phyloP scores from a whole-genome alignment of 1,140 invertebrate genomes.

The Calephelis nemesis region DNA sequence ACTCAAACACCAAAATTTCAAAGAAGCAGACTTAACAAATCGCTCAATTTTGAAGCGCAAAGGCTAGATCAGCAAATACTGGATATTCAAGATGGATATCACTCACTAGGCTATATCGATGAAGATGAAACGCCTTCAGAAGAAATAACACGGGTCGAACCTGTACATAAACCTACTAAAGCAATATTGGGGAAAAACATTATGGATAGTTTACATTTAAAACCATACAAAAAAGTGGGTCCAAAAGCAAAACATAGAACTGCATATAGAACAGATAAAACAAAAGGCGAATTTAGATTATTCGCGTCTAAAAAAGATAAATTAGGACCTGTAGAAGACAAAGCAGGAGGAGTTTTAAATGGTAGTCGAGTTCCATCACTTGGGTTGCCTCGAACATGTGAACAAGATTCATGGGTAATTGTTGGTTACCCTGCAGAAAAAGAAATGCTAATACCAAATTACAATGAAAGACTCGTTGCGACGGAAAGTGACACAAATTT shows the following conservation, averaged over 20 bases:
- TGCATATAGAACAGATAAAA: constrained; percentile 51
- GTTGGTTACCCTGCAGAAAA: constrained; percentile 63
- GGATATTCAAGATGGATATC: constrained; percentile 72
- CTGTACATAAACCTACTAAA: constrained; percentile 65
- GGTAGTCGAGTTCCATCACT: constrained; percentile 69
- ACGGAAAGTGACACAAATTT: constrained; percentile 46
- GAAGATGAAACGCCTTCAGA: constrained; percentile 50
- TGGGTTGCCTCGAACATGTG: constrained; percentile 60
- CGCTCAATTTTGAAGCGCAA: constrained; percentile 71
- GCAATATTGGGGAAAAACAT: constrained; percentile 72
- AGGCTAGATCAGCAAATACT: constrained; percentile 74
- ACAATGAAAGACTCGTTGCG: constrained; percentile 62
- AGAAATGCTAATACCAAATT: constrained; percentile 66
- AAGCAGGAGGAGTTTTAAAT: constrained; percentile 62
- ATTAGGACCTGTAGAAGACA: constrained; percentile 44
- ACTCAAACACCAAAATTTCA: constrained; percentile 68
- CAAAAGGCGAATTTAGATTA: constrained; percentile 62
- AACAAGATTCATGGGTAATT: constrained; percentile 68
- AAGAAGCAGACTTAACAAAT: constrained; percentile 75
- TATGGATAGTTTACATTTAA: constrained; percentile 74
- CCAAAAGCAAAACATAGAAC: constrained; percentile 65
- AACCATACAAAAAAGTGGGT: constrained; percentile 71
- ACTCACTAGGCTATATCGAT: constrained; percentile 74
- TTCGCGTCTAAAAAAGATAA: constrained; percentile 68
- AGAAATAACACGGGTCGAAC: constrained; percentile 43